Evolutionary conservation across 2,888 invertebrate species (phyloP).

Genomic region (Clanis bilineata): DNA sequence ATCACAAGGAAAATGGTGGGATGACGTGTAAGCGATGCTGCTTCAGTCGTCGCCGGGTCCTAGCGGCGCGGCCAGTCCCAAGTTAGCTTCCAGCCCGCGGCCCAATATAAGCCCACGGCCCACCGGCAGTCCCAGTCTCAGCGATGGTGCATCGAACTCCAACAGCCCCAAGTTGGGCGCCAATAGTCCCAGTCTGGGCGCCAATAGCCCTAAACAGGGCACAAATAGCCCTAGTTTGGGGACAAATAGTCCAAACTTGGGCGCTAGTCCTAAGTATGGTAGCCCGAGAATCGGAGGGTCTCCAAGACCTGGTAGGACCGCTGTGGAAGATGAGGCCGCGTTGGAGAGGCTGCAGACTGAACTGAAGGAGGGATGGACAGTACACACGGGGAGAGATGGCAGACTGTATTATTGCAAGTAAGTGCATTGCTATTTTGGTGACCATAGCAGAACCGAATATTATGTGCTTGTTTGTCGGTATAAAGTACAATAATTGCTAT

Average conservation of each 20-base stretch:
- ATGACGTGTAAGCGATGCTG: slow-evolving; percentile 77
- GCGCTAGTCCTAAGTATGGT: slow-evolving; percentile 66
- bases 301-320: slow-evolving; percentile 50
- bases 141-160: slow-evolving; percentile 4
- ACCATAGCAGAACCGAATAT: no score
- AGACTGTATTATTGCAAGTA: slow-evolving; percentile 96
- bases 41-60: slow-evolving; percentile 78
- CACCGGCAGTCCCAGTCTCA: not conserved
- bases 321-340: slow-evolving; percentile 66
- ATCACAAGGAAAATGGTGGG: slow-evolving; percentile 56
- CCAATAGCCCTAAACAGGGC: slow-evolving; percentile 49
- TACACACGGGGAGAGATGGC: slow-evolving; percentile 89
- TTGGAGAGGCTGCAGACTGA: slow-evolving; percentile 82
- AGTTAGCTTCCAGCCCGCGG: slow-evolving; percentile 57
- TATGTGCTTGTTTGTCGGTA: no score
- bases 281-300: slow-evolving; percentile 74
- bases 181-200: slow-evolving; percentile 49
- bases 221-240: slow-evolving; percentile 60
- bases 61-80: slow-evolving; percentile 77
- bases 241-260: slow-evolving; percentile 55
- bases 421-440: slow-evolving; percentile 57
- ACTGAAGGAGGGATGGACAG: slow-evolving; percentile 89
- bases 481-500: no score
- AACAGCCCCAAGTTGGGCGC: slow-evolving; percentile 48
- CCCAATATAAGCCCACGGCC: slow-evolving; percentile 39